These are phyloP conservation scores for Eospalax fontanierii DNA, from an alignment of 2,797 vertebrate genomes.

Conservation along the genomic window DNA sequence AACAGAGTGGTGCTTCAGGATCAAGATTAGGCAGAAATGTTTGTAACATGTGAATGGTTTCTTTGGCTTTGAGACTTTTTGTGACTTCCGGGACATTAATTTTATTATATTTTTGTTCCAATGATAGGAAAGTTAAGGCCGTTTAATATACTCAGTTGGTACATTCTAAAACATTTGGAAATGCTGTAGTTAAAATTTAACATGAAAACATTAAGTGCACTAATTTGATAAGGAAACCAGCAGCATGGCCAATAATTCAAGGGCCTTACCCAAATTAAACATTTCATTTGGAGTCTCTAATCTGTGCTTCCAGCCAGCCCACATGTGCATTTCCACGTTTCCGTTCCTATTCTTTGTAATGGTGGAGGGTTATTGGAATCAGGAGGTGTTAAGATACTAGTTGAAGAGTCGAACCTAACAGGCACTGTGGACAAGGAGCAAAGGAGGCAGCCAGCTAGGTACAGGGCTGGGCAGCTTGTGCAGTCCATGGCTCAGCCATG, in stretches of 20 bases:
- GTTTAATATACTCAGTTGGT: constrained; percentile 25
- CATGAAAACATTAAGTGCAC: neutral
- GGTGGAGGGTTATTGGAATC: neutral
- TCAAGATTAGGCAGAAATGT: constrained; percentile 35
- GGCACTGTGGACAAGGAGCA: neutral
- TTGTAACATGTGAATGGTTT: neutral
- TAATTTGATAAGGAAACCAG: constrained; percentile 61
- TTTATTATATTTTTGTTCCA: constrained; percentile 41
- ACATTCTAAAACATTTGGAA: constrained; percentile 29
- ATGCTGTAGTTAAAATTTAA: constrained; percentile 13
- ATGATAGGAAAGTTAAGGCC: constrained; percentile 18
- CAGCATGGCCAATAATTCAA: neutral
- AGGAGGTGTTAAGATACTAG: neutral
- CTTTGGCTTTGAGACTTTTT: constrained; percentile 19
- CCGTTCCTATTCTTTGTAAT: neutral
- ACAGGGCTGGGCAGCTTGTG: neutral
- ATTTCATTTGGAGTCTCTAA: neutral
- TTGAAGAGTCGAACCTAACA: neutral
- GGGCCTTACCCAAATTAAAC: neutral
- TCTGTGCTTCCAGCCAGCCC: neutral
- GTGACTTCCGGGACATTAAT: constrained; percentile 11
- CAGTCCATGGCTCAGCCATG: neutral
- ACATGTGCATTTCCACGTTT: neutral
- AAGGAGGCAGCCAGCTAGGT: neutral
- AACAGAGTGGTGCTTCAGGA: neutral